phyloP scores from a whole-genome alignment of 2,888 invertebrate species.

The Sminthurides aquaticus region DNA sequence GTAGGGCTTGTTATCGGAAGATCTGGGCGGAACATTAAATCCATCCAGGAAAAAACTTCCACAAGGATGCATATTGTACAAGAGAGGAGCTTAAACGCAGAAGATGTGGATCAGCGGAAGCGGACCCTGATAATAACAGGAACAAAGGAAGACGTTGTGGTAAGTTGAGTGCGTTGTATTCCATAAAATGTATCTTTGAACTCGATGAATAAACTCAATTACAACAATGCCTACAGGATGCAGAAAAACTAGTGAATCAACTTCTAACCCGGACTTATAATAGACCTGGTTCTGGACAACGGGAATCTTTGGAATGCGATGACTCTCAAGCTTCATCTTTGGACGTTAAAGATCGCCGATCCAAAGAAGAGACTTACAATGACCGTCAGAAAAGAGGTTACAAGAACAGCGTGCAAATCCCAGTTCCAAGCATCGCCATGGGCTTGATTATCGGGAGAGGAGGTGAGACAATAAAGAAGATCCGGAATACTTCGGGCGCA shows the following conservation, averaged over 20 bases:
- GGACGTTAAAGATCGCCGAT: too few relatives aligned
- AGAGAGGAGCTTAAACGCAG: conserved; percentile 56
- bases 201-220: too few relatives aligned
- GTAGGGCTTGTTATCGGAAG: conserved; percentile 97
- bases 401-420: conserved; percentile 53
- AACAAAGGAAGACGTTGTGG: neutral
- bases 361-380: neutral
- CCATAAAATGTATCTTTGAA: too few relatives aligned
- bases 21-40: conserved; percentile 85
- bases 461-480: conserved; percentile 96
- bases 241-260: too few relatives aligned
- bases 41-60: conserved; percentile 83
- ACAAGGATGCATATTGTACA: conserved; percentile 99
- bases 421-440: conserved; percentile 87
- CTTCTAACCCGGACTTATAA: too few relatives aligned
- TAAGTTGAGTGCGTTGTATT: too few relatives aligned
- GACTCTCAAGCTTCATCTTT: too few relatives aligned
- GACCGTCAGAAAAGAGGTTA: conserved; percentile 3
- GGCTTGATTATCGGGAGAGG: conserved; percentile 96
- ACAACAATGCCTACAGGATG: too few relatives aligned
- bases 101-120: neutral
- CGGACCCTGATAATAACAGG: neutral
- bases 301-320: too few relatives aligned
- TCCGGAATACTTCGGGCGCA: conserved; percentile 88
- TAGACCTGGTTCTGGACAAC: too few relatives aligned